Conservation (phyloP, 1,140 invertebrate species). For the Listronotus bonariensis region DNA sequence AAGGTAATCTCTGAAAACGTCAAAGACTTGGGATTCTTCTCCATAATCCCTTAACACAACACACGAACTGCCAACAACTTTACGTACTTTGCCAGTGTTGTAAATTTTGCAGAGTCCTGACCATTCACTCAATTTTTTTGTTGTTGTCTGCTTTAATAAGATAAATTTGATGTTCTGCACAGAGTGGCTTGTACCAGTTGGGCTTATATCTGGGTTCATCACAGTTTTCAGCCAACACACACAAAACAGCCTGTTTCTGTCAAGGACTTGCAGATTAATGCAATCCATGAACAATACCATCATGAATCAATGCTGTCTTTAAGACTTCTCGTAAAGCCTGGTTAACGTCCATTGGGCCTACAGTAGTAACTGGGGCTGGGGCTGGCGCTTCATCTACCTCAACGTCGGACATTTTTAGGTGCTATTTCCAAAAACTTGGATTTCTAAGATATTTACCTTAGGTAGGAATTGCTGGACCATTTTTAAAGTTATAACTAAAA, state of each 20-base stretch:
- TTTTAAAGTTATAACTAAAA: too few relatives aligned
- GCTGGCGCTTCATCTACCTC: conserved; percentile 68
- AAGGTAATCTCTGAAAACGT: conserved; percentile 91
- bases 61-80: conserved; percentile 98
- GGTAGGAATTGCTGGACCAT: too few relatives aligned
- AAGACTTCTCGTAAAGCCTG: conserved; percentile 96
- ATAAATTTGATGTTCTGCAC: conserved; percentile 96
- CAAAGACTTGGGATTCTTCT: conserved; percentile 91
- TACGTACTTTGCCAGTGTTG: conserved; percentile 97
- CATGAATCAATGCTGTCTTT: conserved; percentile 92
- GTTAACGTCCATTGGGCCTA: conserved; percentile 90
- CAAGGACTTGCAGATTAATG: conserved; percentile 96
- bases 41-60: conserved; percentile 92
- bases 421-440: too few relatives aligned
- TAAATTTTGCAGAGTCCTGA: conserved; percentile 99
- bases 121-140: conserved; percentile 98
- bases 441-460: too few relatives aligned
- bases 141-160: conserved; percentile 97
- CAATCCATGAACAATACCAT: conserved; percentile 93
- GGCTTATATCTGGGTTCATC: conserved; percentile 90
- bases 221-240: conserved; percentile 96
- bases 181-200: too few relatives aligned
- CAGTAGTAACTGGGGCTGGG: conserved; percentile 58
- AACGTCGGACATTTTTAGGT: too few relatives aligned
- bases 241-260: conserved; percentile 95